phyloP scores from a whole-genome alignment of 1,140 invertebrate species.

The Cheumatopsyche charites region DNA sequence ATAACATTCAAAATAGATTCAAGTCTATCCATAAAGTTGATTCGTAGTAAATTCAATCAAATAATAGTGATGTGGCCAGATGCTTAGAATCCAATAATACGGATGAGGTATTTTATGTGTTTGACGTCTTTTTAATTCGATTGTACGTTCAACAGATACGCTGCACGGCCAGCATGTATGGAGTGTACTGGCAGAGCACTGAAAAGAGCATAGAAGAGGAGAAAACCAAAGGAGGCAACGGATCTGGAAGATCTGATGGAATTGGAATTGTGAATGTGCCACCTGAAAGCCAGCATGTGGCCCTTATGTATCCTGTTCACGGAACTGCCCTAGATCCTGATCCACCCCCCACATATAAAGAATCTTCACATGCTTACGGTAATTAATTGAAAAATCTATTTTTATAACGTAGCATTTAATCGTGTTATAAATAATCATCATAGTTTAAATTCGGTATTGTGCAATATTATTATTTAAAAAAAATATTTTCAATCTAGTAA shows the following conservation, averaged over 20 bases:
- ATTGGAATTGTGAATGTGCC: conserved; percentile 24
- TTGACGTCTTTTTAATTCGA: not conserved
- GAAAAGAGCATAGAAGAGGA: conserved; percentile 66
- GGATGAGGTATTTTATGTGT: not conserved
- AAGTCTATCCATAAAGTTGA: not conserved
- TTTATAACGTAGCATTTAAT: too few species aligned
- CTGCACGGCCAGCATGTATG: conserved; percentile 67
- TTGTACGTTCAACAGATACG: conserved; percentile 57
- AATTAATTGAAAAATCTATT: conserved; percentile 20
- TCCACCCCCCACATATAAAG: conserved; percentile 38
- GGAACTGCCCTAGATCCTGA: conserved; percentile 43
- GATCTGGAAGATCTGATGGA: conserved; percentile 28
- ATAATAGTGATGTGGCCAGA: too few species aligned
- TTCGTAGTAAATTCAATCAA: not conserved
- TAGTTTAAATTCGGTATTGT: too few species aligned
- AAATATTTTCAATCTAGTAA: too few species aligned
- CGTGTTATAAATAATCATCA: too few species aligned
- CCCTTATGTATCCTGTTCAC: conserved; percentile 47
- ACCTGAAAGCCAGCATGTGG: conserved; percentile 47
- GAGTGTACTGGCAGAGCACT: conserved; percentile 67
- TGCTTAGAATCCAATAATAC: not conserved
- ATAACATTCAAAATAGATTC: too few species aligned
- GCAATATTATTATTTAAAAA: too few species aligned
- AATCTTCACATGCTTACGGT: conserved; percentile 38
- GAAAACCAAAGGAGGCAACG: conserved; percentile 47